phyloP scores from a whole-genome alignment of 2,888 invertebrate species.

The Gymnoscelis rufifasciata region DNA sequence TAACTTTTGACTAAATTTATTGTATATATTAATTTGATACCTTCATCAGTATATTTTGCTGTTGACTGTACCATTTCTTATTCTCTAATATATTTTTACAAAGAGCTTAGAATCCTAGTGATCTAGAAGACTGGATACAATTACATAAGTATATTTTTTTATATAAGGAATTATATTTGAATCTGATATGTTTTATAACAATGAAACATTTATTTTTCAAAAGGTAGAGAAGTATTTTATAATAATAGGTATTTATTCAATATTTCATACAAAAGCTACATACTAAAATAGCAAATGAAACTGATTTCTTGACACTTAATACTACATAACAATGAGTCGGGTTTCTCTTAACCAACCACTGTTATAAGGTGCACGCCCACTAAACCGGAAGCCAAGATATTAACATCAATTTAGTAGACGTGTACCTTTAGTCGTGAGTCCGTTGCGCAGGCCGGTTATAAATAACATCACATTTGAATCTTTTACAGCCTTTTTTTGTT shows the following conservation, averaged over 20 bases:
- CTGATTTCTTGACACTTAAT: slow-evolving; percentile 33
- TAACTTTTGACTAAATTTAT: too few species aligned
- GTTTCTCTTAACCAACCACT: slow-evolving; percentile 42
- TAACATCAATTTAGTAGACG: slow-evolving; percentile 9
- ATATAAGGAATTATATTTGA: too few species aligned
- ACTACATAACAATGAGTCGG: slow-evolving; percentile 65
- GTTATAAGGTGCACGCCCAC: slow-evolving; percentile 16
- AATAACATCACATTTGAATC: slow-evolving; percentile 63
- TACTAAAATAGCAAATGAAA: background rate
- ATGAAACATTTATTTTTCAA: too few species aligned
- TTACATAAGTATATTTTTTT: too few species aligned
- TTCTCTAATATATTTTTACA: too few species aligned
- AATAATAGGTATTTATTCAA: background rate
- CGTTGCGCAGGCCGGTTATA: slow-evolving; percentile 61
- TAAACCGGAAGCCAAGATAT: slow-evolving; percentile 7
- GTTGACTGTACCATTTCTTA: too few species aligned
- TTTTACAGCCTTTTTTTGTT: slow-evolving; percentile 67
- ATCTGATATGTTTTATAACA: too few species aligned
- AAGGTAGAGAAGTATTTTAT: too few species aligned
- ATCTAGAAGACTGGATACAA: too few species aligned
- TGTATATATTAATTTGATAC: too few species aligned
- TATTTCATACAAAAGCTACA: background rate
- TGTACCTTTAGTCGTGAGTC: slow-evolving; percentile 35
- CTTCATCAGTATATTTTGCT: too few species aligned
- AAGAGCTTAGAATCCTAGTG: too few species aligned